Evolutionary conservation across 2,113 vertebrate genomes (phyloP).

Genomic region (Psammodynastes pulverulentus): DNA sequence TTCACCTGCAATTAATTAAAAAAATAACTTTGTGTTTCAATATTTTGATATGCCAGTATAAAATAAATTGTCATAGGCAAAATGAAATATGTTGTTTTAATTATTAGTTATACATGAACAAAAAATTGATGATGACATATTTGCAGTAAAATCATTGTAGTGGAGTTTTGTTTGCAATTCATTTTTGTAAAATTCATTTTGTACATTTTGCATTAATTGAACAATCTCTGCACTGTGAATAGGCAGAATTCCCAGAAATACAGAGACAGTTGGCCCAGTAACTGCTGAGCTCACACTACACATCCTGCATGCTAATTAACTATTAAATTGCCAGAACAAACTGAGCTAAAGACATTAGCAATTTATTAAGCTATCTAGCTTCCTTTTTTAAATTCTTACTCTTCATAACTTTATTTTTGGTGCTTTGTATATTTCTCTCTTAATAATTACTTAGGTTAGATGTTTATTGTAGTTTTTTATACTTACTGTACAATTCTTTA

Average conservation of each 20-base stretch:
- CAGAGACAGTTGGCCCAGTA: constrained; percentile 84
- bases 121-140: constrained; percentile 85
- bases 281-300: constrained; percentile 83
- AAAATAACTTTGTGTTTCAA: constrained; percentile 79
- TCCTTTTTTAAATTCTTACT: constrained; percentile 44
- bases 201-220: constrained; percentile 83
- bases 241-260: constrained; percentile 86
- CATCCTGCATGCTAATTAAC: constrained; percentile 77
- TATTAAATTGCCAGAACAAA: constrained; percentile 73
- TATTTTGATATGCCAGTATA: constrained; percentile 81
- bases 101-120: constrained; percentile 84
- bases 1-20: constrained; percentile 75
- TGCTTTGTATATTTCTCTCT: neutral
- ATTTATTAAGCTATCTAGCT: constrained; percentile 44
- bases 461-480: constrained; percentile 45
- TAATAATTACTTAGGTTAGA: constrained; percentile 48
- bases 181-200: constrained; percentile 84
- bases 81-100: constrained; percentile 81
- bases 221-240: constrained; percentile 83
- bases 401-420: neutral
- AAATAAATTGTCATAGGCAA: constrained; percentile 81
- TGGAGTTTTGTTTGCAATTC: constrained; percentile 81
- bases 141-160: constrained; percentile 82
- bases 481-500: constrained; percentile 53
- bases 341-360: constrained; percentile 67